Evolutionary conservation across 1,140 invertebrate species (phyloP), one percentile per base, ranked within the genome.

Genomic region (Stenopsyche tienmushanensis): DNA sequence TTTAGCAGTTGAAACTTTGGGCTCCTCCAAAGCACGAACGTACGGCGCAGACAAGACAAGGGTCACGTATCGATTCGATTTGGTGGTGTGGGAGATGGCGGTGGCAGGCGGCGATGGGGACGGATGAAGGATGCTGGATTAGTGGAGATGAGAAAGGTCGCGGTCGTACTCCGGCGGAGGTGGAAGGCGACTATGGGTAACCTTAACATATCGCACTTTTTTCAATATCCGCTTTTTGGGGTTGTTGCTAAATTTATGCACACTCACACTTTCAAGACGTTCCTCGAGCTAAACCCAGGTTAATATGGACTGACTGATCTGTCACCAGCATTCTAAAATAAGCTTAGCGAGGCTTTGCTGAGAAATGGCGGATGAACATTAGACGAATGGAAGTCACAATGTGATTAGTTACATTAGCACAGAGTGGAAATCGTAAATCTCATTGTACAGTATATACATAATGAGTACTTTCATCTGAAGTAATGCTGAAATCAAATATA

Each of bases 41-140:
- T 20, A 39, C 18, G 54, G 39, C 54, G 39, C 34, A 29, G 54
- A 57, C 54, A 57, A 57, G 54, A 57, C 54, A 57, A 39, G 54
- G 54, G 54, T 57, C 34, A 13, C 54, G 34, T 57, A 57, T 57
- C 54, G 54, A 57, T 57, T 39, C 29, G 29, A 41, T 45, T 8
- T 18, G 29, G 29, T 23, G 3, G 47, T 50, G 17, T 50, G 47
- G 10, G 3, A 18, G 54, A 57, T 7, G 23, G 17, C 13, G 54
- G 34, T 7, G 23, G 25, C 20, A 18, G 57, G 39, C 9, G 29
- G 17, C 57, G 57, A 15, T 1, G 10, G 57, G n/a, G 42, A 60
- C 42, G 57, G 39, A 41, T 57, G 54, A 57, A 42, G 54, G 34
- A 57, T 57, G 54, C 39, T 20, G 34, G 7, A 57, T 57, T n/a